Evolutionary conservation across 2,888 invertebrate genomes (phyloP).

Genomic region (Oscheius onirici): DNA sequence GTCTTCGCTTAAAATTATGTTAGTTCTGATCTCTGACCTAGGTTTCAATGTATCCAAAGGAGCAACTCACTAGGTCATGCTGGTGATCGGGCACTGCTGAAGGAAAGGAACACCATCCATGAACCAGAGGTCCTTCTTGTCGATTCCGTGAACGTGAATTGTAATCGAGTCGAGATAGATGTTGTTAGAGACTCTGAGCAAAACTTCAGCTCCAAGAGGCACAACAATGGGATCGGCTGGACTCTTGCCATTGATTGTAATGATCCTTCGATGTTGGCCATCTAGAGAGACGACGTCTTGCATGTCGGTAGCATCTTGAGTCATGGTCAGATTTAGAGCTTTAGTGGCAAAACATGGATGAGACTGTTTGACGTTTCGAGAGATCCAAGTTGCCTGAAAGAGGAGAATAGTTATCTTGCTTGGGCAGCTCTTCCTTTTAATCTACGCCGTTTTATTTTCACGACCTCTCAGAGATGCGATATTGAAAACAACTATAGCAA

Average conservation of each 20-base stretch:
- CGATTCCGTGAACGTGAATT: slow-evolving; percentile 65
- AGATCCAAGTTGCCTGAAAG: slow-evolving; percentile 30
- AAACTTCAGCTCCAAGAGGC: slow-evolving; percentile 59
- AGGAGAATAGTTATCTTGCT: slow-evolving; percentile 23
- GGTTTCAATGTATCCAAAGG: no score
- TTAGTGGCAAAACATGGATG: slow-evolving; percentile 34
- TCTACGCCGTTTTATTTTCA: no score
- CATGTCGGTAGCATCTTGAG: slow-evolving; percentile 31
- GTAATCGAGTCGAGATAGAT: slow-evolving; percentile 58
- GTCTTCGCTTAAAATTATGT: no score
- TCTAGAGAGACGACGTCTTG: slow-evolving; percentile 50
- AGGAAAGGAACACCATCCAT: slow-evolving; percentile 64
- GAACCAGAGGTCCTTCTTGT: slow-evolving; percentile 64
- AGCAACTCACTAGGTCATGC: slow-evolving; percentile 39
- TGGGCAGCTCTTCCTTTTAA: background rate
- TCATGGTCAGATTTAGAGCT: slow-evolving; percentile 27
- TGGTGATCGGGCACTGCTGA: slow-evolving; percentile 65
- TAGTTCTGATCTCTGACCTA: no score
- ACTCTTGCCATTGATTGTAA: slow-evolving; percentile 58
- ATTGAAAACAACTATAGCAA: no score
- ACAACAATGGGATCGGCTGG: slow-evolving; percentile 63
- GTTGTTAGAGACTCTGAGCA: slow-evolving; percentile 56
- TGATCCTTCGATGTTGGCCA: slow-evolving; percentile 53
- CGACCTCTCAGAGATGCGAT: no score
- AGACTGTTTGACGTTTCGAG: slow-evolving; percentile 47